phyloP scores from a whole-genome alignment of 2,797 vertebrate genomes.

The Coilia nasus region DNA sequence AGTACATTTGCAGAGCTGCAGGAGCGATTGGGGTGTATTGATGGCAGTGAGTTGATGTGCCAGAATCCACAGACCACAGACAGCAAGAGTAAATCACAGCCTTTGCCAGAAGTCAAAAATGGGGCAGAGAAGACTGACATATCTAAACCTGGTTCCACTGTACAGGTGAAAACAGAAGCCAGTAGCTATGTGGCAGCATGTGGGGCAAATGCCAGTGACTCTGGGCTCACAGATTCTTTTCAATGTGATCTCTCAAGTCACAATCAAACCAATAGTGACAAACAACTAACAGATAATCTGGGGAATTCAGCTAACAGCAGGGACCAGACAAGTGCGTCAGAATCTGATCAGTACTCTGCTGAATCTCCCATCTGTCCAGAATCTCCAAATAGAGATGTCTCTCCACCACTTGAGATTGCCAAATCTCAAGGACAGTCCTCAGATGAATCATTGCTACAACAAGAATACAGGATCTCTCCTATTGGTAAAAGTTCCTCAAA shows the following conservation, averaged over 20 bases:
- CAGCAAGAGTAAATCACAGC: constrained; percentile 36
- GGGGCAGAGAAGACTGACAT: constrained; percentile 52
- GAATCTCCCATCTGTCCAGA: neutral
- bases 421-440: constrained; percentile 53
- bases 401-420: constrained; percentile 30
- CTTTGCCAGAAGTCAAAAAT: constrained; percentile 60
- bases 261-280: neutral
- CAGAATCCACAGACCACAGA: constrained; percentile 72
- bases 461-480: constrained; percentile 85
- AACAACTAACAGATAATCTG: neutral
- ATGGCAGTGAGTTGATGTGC: constrained; percentile 82
- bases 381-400: neutral
- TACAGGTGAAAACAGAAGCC: neutral
- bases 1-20: constrained; percentile 98
- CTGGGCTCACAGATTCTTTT: neutral
- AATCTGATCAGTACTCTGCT: constrained; percentile 6
- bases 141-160: neutral
- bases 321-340: constrained; percentile 47
- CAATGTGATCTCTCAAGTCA: neutral
- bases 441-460: constrained; percentile 73
- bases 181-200: neutral
- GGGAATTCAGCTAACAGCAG: constrained; percentile 49
- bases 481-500: constrained; percentile 91
- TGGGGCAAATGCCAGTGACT: neutral
- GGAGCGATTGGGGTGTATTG: constrained; percentile 92